Percentiles rank a stretch among this genome's conserved stretches.
These are phyloP conservation scores for Temnothorax longispinosus DNA, from an alignment of 1,140 invertebrate genomes.

Conservation along the genomic window DNA sequence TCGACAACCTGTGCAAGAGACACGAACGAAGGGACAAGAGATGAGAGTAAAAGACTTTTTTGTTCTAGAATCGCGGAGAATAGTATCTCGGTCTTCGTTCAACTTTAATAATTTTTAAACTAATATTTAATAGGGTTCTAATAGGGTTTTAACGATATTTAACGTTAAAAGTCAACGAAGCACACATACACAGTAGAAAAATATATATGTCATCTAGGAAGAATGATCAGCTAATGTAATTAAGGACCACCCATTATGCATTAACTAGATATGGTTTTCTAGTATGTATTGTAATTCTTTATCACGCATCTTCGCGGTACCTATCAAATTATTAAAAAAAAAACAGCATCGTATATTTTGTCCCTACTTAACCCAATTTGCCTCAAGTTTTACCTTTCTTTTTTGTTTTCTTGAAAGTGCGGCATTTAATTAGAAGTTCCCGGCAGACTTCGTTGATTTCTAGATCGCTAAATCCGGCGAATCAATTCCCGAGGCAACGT, in stretches of 20 bases:
- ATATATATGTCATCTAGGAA: not conserved
- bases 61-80: constrained; percentile 23
- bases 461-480: not conserved
- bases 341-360: not conserved
- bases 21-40: not conserved
- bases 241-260: not conserved
- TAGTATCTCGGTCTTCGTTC: not conserved
- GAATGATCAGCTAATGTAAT: not conserved
- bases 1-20: constrained; percentile 69
- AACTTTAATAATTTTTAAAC: not conserved
- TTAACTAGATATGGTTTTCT: not conserved
- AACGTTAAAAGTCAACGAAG: no score
- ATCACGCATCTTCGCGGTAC: not conserved
- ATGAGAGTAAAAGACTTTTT: not conserved
- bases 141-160: not conserved
- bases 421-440: not conserved
- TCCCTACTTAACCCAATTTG: not conserved
- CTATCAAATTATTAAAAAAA: not conserved
- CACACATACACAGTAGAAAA: no score
- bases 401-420: not conserved
- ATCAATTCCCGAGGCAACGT: constrained; percentile 4
- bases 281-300: not conserved
- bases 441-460: not conserved
- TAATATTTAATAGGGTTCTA: not conserved
- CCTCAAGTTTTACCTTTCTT: not conserved